Evolutionary conservation across 2,888 invertebrate species (phyloP).

Genomic region (Polyploca ridens): DNA sequence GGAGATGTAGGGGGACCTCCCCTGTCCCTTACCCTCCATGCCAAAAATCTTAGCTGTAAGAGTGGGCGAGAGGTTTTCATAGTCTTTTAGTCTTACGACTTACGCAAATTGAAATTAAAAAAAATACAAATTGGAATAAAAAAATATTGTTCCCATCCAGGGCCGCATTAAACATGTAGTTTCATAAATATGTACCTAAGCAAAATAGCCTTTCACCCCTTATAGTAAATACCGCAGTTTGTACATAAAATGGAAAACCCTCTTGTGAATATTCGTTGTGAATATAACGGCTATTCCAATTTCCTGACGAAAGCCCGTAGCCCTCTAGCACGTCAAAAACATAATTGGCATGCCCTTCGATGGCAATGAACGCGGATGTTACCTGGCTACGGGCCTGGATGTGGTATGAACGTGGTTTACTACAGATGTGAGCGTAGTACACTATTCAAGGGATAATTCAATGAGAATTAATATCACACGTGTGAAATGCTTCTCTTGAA

Average conservation of each 20-base stretch:
- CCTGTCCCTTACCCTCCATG: too few relatives aligned
- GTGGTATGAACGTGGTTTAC: constrained; percentile 14
- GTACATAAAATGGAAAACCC: constrained; percentile 22
- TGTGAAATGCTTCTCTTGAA: too few relatives aligned
- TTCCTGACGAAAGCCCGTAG: constrained; percentile 54
- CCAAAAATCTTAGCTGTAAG: too few relatives aligned
- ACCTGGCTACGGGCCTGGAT: constrained; percentile 33
- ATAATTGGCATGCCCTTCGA: constrained; percentile 75
- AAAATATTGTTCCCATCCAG: background rate
- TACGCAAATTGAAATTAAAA: too few relatives aligned
- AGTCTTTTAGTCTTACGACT: too few relatives aligned
- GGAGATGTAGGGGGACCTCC: too few relatives aligned
- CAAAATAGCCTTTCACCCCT: background rate
- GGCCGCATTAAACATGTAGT: background rate
- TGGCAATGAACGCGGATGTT: constrained; percentile 30
- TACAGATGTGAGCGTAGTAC: too few relatives aligned
- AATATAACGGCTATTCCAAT: constrained; percentile 59
- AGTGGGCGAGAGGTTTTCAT: too few relatives aligned
- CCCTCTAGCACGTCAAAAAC: constrained; percentile 66
- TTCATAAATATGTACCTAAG: background rate
- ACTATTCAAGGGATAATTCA: too few relatives aligned
- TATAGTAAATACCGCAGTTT: constrained; percentile 18
- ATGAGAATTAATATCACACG: too few relatives aligned
- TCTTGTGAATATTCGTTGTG: constrained; percentile 48
- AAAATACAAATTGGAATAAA: too few relatives aligned